Conservation (phyloP, 2,888 invertebrate genomes). For the Buathra laborator region DNA sequence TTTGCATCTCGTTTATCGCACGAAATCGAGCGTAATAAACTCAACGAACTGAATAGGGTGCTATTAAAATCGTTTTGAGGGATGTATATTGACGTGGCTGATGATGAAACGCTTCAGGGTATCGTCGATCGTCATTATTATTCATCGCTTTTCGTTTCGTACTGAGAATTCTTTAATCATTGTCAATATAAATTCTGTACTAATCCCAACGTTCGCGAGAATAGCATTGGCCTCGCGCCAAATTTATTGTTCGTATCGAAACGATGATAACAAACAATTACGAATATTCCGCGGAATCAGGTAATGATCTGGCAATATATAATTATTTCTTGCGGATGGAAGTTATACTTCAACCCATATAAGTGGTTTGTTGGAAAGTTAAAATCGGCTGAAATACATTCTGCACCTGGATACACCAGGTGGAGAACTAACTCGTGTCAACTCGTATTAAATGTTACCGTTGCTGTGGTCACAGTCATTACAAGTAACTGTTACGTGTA, state of each 20-base stretch:
- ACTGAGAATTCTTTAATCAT: slow-evolving; percentile 45
- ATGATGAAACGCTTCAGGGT: background rate
- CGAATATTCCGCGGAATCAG: slow-evolving; percentile 26
- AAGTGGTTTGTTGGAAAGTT: background rate
- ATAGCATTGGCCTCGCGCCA: slow-evolving; percentile 54
- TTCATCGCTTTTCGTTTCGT: slow-evolving; percentile 31
- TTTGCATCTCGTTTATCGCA: slow-evolving; percentile 53
- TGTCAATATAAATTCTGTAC: background rate
- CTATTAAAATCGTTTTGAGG: slow-evolving; percentile 31
- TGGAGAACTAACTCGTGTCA: too few relatives aligned
- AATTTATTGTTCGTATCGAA: slow-evolving; percentile 3
- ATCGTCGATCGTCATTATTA: slow-evolving; percentile 40
- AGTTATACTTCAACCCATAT: background rate
- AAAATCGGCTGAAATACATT: background rate
- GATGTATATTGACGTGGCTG: slow-evolving; percentile 6
- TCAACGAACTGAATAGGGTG: slow-evolving; percentile 41
- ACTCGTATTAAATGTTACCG: background rate
- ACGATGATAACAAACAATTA: slow-evolving; percentile 29
- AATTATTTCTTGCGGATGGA: background rate
- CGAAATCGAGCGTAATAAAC: slow-evolving; percentile 61
- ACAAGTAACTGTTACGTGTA: background rate
- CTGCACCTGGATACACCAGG: background rate
- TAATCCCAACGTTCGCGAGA: background rate
- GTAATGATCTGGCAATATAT: slow-evolving; percentile 1
- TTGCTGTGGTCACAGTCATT: background rate